Evolutionary conservation across 2,888 invertebrate species (phyloP).

Genomic region (Mystacides longicornis): DNA sequence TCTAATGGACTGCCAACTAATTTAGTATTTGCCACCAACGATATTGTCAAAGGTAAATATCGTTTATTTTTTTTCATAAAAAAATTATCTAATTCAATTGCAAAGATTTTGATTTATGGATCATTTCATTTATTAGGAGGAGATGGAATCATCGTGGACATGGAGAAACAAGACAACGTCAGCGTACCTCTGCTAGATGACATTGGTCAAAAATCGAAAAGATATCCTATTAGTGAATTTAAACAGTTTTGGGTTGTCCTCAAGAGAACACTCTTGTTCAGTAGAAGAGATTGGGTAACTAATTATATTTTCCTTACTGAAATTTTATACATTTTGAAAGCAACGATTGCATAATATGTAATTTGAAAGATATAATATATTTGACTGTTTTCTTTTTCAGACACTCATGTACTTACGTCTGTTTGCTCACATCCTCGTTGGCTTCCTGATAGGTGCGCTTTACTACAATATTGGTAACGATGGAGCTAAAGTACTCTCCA

Average conservation of each 20-base stretch:
- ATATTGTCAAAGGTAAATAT: slow-evolving; percentile 50
- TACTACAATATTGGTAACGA: slow-evolving; percentile 96
- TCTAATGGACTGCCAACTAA: slow-evolving; percentile 35
- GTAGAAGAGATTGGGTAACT: slow-evolving; percentile 79
- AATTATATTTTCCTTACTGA: too few species aligned
- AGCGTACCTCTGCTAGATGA: slow-evolving; percentile 60
- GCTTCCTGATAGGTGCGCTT: slow-evolving; percentile 87
- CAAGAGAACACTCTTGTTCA: slow-evolving; percentile 76
- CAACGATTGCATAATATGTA: too few species aligned
- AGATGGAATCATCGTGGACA: slow-evolving; percentile 52
- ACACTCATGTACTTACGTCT: slow-evolving; percentile 91
- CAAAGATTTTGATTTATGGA: neutral
- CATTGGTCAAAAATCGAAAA: slow-evolving; percentile 53
- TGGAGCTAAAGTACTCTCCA: slow-evolving; percentile 91
- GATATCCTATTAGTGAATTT: slow-evolving; percentile 77
- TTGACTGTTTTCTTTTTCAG: slow-evolving; percentile 52
- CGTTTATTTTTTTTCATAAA: neutral
- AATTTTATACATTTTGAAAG: too few species aligned
- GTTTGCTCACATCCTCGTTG: slow-evolving; percentile 89
- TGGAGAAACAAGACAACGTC: slow-evolving; percentile 62
- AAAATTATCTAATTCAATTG: neutral
- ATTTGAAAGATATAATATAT: too few species aligned
- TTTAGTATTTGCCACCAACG: slow-evolving; percentile 53
- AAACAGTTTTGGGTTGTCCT: slow-evolving; percentile 85
- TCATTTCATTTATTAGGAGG: slow-evolving; percentile 27